A percentile compares a stretch with the other conserved stretches of the same genome.
These are phyloP conservation scores for Asarcornis scutulata DNA, from an alignment of 2,113 vertebrate species.

Conservation along the genomic window DNA sequence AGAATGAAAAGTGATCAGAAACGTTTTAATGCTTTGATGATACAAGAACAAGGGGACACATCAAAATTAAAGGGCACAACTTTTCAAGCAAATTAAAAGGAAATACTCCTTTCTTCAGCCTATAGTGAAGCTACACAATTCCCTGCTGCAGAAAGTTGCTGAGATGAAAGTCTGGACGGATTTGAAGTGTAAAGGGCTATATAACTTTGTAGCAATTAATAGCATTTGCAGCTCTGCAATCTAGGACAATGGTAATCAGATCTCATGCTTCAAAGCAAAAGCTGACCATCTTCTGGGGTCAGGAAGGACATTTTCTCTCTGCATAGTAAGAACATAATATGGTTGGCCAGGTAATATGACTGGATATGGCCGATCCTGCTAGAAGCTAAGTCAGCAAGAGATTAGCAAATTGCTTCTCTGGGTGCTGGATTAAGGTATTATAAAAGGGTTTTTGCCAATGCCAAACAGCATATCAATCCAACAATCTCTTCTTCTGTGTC, in stretches of 20 bases:
- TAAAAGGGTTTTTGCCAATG: slow-evolving; percentile 59
- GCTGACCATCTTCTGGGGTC: slow-evolving; percentile 39
- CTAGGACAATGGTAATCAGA: slow-evolving; percentile 52
- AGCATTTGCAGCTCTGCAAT: slow-evolving; percentile 43
- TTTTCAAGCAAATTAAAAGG: slow-evolving; percentile 66
- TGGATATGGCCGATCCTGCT: not conserved
- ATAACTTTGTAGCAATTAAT: slow-evolving; percentile 51
- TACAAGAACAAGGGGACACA: slow-evolving; percentile 40
- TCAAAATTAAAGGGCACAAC: slow-evolving; percentile 59
- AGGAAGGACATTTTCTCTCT: slow-evolving; percentile 35
- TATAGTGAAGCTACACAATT: slow-evolving; percentile 33
- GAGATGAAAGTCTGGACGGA: slow-evolving; percentile 57
- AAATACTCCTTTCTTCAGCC: slow-evolving; percentile 48
- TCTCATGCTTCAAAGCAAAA: slow-evolving; percentile 22
- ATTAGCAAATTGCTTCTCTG: slow-evolving; percentile 68
- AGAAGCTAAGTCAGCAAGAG: slow-evolving; percentile 63
- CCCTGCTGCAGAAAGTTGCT: slow-evolving; percentile 37
- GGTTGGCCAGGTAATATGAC: slow-evolving; percentile 23
- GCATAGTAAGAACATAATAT: not conserved
- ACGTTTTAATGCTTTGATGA: slow-evolving; percentile 47
- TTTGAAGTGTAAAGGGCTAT: slow-evolving; percentile 41
- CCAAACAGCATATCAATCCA: slow-evolving; percentile 59
- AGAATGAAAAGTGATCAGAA: slow-evolving; percentile 55
- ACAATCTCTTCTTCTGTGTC: slow-evolving; percentile 54
- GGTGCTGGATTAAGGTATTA: slow-evolving; percentile 64